These are phyloP conservation scores for Hybognathus amarus DNA, from an alignment of 2,797 vertebrate species.

Conservation along the genomic window DNA sequence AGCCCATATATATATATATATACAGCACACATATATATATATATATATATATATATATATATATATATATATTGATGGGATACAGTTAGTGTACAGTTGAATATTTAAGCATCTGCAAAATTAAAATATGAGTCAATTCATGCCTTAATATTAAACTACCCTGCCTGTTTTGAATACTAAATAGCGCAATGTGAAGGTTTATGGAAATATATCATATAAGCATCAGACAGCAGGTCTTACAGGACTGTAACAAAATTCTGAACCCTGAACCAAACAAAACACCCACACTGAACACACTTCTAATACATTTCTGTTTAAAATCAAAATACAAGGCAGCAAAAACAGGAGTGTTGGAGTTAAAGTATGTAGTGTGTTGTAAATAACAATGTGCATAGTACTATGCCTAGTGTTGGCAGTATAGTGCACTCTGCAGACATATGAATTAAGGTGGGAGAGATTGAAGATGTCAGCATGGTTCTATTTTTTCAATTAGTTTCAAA, in stretches of 20 bases:
- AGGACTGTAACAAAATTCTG: conserved; percentile 3
- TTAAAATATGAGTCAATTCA: background rate
- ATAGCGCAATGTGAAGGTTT: background rate
- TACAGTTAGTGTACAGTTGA: background rate
- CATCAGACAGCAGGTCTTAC: background rate
- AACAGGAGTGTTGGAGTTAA: background rate
- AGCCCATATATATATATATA: no score
- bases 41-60: no score
- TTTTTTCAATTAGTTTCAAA: conserved; percentile 14
- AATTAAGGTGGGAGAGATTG: conserved; percentile 4
- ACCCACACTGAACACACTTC: background rate
- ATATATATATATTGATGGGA: background rate
- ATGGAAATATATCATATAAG: conserved; percentile 22
- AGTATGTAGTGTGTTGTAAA: conserved; percentile 21
- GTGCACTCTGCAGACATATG: background rate
- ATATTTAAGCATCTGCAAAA: conserved; percentile 20
- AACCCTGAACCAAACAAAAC: conserved; percentile 16
- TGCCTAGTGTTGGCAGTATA: background rate
- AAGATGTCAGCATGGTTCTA: conserved; percentile 2
- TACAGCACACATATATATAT: no score
- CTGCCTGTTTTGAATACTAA: background rate
- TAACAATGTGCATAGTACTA: background rate
- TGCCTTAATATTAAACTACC: background rate
- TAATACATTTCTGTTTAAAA: background rate
- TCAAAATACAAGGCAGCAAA: background rate